Base-by-base conservation (phyloP, 2,113 vertebrate species). In the Chaetodon trifascialis region DNA sequence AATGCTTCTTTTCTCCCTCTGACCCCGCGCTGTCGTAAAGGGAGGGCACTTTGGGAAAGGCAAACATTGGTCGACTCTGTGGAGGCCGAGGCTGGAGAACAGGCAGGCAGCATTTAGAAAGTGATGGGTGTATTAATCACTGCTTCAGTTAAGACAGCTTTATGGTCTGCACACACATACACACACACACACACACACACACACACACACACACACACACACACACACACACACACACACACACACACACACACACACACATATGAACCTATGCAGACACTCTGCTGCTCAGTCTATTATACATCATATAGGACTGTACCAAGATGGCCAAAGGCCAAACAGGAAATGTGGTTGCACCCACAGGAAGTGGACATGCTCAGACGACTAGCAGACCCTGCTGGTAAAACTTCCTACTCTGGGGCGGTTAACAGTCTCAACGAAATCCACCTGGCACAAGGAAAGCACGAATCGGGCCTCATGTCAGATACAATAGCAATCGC, bases 71-170 rank as follows among this genome's bases (percentile, higher is more conserved):
- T 81, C 75, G 73, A 36, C 90, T 93, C 88, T 95, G 92, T 90
- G 76, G 90, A 88, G 89, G 86, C 85, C 7, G 84, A 75, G 62
- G 66, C 89, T 65, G 80, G 73, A 91, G 88, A 86, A 90, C 90
- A 91, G 91, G 88, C 90, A 85, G 89, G 85, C 90, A 91, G 93
- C 94, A 17, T 95, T 95, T 95, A 94, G 91, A 95, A 95, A 95
- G 91, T 95, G 94, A 95, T 94, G 94, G 94, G 91, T 82, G 91
- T 94, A 96, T 96, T 95, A 96, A 96, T 96, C 95, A 95, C 93
- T 71, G 89, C 90, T 90, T 85, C 92, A 94, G 93, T 90, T 94
- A 91, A 92, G 94, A 94, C 94, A 91, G 92, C 93, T 94, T 93
- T 93, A 93, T 83, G 86, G 92, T 90, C 82, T 81, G 79, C 86